A percentile compares a stretch with the other conserved stretches of the same genome.
These are phyloP conservation scores for Zaprionus capensis DNA, from an alignment of 1,140 invertebrate species.

Conservation along the genomic window DNA sequence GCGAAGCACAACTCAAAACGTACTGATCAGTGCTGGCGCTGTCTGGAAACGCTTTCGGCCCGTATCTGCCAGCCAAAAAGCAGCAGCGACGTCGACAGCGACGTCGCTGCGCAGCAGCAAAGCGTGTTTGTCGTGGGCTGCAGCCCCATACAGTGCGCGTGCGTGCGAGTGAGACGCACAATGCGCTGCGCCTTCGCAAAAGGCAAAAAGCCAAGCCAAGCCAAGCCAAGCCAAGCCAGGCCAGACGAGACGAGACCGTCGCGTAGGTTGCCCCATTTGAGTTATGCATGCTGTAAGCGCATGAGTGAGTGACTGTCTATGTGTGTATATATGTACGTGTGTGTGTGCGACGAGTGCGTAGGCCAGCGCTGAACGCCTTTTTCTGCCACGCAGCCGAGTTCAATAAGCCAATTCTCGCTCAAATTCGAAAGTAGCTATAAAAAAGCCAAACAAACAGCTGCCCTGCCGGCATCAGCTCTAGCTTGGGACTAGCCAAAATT, in stretches of 20 bases:
- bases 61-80: constrained; percentile 68
- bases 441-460: constrained; percentile 67
- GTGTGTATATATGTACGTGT: constrained; percentile 13
- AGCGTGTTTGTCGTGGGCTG: constrained; percentile 37
- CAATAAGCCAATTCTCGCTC: constrained; percentile 66
- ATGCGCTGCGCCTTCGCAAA: constrained; percentile 63
- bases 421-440: constrained; percentile 70
- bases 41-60: constrained; percentile 76
- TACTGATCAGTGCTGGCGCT: constrained; percentile 70
- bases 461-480: constrained; percentile 20
- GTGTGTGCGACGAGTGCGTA: constrained; percentile 58
- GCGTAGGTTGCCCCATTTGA: constrained; percentile 61
- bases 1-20: constrained; percentile 83
- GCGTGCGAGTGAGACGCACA: constrained; percentile 62
- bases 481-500: constrained; percentile 27
- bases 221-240: constrained; percentile 29
- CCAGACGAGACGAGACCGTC: constrained; percentile 22
- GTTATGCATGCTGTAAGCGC: constrained; percentile 32
- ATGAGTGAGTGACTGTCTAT: neutral
- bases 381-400: constrained; percentile 70
- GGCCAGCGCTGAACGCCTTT: constrained; percentile 48
- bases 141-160: constrained; percentile 18
- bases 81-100: constrained; percentile 35
- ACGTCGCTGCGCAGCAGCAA: constrained; percentile 35
- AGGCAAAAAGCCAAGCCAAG: constrained; percentile 51